Percentiles rank a stretch among this genome's conserved stretches.
These are phyloP conservation scores for Diloba caeruleocephala DNA, from an alignment of 2,888 invertebrate species.

Conservation along the genomic window DNA sequence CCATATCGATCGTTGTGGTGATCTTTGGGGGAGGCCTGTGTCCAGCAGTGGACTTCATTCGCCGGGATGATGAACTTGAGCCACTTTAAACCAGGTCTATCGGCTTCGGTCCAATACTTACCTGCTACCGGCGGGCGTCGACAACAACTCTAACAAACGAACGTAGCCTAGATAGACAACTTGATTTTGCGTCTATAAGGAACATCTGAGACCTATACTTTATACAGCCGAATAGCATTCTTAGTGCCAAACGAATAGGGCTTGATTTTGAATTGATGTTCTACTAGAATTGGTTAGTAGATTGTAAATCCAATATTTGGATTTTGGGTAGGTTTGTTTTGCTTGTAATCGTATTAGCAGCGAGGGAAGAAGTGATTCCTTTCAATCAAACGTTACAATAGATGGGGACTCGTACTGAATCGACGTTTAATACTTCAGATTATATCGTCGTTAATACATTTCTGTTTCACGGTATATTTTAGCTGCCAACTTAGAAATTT, in stretches of 20 bases:
- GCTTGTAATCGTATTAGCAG: constrained; percentile 54
- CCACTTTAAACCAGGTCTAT: constrained; percentile 40
- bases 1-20: too few relatives aligned
- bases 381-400: constrained; percentile 34
- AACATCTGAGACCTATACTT: constrained; percentile 27
- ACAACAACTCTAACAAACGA: constrained; percentile 48
- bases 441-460: background rate
- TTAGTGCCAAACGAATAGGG: background rate
- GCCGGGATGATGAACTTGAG: too few relatives aligned
- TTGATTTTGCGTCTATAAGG: constrained; percentile 39
- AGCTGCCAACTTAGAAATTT: background rate
- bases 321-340: constrained; percentile 56
- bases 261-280: constrained; percentile 8
- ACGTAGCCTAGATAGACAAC: constrained; percentile 47
- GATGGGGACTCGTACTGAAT: constrained; percentile 16
- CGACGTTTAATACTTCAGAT: constrained; percentile 6
- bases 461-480: background rate
- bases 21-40: too few relatives aligned
- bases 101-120: constrained; percentile 41
- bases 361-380: constrained; percentile 26
- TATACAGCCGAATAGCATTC: constrained; percentile 19
- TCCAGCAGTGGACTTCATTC: too few relatives aligned
- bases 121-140: constrained; percentile 32
- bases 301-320: constrained; percentile 58
- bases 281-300: constrained; percentile 23